Percentiles rank a stretch among this genome's conserved stretches.
Evolutionary conservation across 2,797 vertebrate species (phyloP).

Genomic region (Neopelma chrysocephalum): DNA sequence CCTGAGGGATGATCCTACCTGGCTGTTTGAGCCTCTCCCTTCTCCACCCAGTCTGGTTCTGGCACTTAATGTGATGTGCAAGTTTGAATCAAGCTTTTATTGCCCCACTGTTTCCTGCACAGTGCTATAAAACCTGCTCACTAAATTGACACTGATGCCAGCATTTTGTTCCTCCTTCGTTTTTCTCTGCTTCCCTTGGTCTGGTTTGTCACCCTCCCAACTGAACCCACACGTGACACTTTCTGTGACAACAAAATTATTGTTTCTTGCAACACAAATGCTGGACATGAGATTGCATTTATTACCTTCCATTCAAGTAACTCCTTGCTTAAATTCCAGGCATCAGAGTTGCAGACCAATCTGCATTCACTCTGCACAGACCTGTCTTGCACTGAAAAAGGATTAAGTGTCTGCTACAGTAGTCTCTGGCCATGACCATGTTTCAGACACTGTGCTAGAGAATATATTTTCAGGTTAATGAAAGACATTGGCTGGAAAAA

Average conservation of each 20-base stretch:
- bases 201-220: not conserved
- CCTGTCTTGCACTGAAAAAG: not conserved
- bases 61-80: not conserved
- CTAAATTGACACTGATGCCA: not conserved
- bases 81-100: not conserved
- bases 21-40: not conserved
- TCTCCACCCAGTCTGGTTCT: not conserved
- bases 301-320: not conserved
- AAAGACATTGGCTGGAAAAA: not conserved
- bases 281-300: constrained; percentile 7
- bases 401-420: not conserved
- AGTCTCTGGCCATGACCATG: not conserved
- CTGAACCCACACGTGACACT: not conserved
- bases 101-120: not conserved
- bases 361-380: not conserved
- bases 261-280: not conserved
- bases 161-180: not conserved
- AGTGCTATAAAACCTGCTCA: not conserved
- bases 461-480: not conserved
- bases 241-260: not conserved
- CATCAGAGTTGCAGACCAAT: not conserved
- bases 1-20: rapidly evolving
- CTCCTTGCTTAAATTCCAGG: constrained; percentile 1
- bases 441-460: not conserved
- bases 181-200: not conserved